These are phyloP conservation scores for Microplitis mediator DNA, from an alignment of 1,140 invertebrate species.

Conservation along the genomic window DNA sequence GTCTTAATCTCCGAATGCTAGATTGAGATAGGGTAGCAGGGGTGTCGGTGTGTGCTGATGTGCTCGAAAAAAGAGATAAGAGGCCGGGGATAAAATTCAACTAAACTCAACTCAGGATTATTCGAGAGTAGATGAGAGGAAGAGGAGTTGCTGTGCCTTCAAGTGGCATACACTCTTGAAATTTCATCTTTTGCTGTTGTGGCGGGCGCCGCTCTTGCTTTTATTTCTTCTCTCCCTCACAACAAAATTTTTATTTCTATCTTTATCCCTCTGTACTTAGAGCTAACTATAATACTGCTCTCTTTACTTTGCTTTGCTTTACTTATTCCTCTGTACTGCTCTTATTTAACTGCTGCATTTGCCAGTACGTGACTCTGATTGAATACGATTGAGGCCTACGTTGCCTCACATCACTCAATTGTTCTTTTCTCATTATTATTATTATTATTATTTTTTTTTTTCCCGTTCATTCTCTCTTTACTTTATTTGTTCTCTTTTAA, in stretches of 20 bases:
- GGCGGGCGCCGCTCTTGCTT: neutral
- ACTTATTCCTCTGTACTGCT: neutral
- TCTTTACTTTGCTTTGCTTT: neutral
- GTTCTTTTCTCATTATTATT: neutral
- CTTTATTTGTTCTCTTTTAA: neutral
- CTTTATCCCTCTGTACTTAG: no score
- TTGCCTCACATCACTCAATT: neutral
- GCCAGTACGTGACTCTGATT: conserved; percentile 17
- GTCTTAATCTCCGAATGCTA: neutral
- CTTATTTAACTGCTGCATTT: neutral
- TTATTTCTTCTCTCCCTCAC: neutral
- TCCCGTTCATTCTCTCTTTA: neutral
- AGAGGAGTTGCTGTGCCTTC: neutral
- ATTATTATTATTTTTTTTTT: neutral
- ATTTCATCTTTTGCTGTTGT: neutral
- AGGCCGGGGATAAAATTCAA: no score
- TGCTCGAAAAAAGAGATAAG: no score
- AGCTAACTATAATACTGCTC: neutral
- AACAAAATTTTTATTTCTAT: no score
- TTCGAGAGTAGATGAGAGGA: neutral
- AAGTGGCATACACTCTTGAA: neutral
- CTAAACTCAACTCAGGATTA: no score
- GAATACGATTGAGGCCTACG: neutral
- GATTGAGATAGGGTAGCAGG: neutral
- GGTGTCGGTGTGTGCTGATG: no score